phyloP scores from a whole-genome alignment of 1,140 invertebrate genomes.

The Pseudomyrmex dendroicus region DNA sequence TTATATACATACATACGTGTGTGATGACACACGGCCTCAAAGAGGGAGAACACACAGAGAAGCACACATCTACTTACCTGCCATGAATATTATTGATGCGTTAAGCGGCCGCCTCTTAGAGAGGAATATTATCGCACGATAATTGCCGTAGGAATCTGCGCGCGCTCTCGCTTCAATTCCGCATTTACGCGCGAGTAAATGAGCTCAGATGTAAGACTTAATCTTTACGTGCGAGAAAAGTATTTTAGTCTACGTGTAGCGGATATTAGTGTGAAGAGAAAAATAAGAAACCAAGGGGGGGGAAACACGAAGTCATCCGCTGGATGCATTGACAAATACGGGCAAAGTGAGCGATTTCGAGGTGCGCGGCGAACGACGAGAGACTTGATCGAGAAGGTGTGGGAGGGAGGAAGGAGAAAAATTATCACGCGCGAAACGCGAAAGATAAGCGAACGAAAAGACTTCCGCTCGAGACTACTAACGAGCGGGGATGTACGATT shows the following conservation, averaged over 20 bases:
- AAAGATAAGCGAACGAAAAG: conserved; percentile 45
- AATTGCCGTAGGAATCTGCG: conserved; percentile 66
- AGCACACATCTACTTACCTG: conserved; percentile 43
- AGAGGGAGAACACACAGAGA: background rate
- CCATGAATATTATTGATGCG: conserved; percentile 72
- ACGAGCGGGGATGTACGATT: conserved; percentile 59
- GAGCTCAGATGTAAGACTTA: background rate
- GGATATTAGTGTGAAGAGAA: background rate
- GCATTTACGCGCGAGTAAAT: conserved; percentile 29
- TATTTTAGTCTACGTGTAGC: background rate
- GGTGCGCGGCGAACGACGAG: background rate
- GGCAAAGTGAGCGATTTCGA: background rate
- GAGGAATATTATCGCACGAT: conserved; percentile 69
- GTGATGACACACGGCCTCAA: too few relatives aligned
- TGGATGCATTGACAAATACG: background rate
- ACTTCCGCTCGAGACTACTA: conserved; percentile 42
- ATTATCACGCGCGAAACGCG: conserved; percentile 21
- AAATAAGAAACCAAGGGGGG: background rate
- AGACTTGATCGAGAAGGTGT: conserved; percentile 22
- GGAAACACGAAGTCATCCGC: background rate
- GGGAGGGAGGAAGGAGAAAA: background rate
- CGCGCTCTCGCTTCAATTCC: conserved; percentile 53
- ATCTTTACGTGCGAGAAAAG: background rate
- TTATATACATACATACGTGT: background rate
- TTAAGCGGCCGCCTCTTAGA: conserved; percentile 60